These are phyloP conservation scores for Microctenopoma steveboyesi DNA, from an alignment of 2,797 vertebrate genomes.

Conservation along the genomic window DNA sequence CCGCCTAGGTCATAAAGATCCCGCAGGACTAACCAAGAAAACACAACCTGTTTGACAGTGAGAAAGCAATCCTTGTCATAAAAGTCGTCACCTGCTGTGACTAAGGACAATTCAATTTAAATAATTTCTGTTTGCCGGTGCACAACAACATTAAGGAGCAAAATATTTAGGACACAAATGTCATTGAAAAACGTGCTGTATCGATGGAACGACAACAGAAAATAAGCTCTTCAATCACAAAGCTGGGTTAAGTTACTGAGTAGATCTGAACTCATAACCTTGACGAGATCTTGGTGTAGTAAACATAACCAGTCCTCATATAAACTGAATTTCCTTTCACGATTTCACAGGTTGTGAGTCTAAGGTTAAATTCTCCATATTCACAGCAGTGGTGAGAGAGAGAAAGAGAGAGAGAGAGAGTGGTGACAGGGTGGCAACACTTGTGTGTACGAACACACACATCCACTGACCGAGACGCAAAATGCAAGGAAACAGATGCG, in stretches of 20 bases:
- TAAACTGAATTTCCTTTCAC: constrained; percentile 3
- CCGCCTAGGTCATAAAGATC: constrained; percentile 1
- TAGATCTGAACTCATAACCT: background rate
- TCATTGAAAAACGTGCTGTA: constrained; percentile 32
- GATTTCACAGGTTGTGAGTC: constrained; percentile 23
- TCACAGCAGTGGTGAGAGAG: constrained; percentile 10
- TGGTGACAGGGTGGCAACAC: constrained; percentile 17
- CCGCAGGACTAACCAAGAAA: constrained; percentile 8
- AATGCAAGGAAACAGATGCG: constrained; percentile 49
- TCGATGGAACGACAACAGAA: constrained; percentile 39
- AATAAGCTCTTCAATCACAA: background rate
- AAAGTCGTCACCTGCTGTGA: constrained; percentile 4
- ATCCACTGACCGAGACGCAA: constrained; percentile 40
- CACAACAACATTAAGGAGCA: constrained; percentile 50
- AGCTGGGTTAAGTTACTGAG: constrained; percentile 2
- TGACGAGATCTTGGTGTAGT: constrained; percentile 1
- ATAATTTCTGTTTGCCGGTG: constrained; percentile 38
- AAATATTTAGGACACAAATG: constrained; percentile 33
- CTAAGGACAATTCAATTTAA: constrained; percentile 28
- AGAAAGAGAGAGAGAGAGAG: background rate
- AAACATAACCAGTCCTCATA: background rate
- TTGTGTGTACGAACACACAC: constrained; percentile 26
- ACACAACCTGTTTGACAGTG: constrained; percentile 16
- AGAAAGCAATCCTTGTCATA: constrained; percentile 30
- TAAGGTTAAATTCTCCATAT: constrained; percentile 7